Evolutionary conservation across 1,140 invertebrate species (phyloP).

Genomic region (Euglossa dilemma): DNA sequence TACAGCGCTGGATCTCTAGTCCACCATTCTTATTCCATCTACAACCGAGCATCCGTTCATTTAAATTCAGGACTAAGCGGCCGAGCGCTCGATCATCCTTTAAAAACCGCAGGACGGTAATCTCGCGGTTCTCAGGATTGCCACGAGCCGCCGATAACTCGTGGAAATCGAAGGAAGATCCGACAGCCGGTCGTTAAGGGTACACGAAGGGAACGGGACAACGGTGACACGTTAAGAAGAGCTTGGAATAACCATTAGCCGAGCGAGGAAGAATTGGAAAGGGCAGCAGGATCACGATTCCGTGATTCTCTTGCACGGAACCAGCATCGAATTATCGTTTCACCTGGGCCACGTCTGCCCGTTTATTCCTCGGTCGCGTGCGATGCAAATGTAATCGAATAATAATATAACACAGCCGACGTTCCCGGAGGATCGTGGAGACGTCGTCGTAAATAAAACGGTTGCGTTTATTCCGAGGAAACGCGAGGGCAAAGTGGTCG

Average conservation of each 20-base stretch:
- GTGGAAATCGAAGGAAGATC: neutral
- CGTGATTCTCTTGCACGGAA: neutral
- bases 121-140: neutral
- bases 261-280: neutral
- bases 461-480: neutral
- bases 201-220: neutral
- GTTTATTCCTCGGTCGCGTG: constrained; percentile 29
- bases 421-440: constrained; percentile 1
- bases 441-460: constrained; percentile 25
- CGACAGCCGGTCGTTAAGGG: no score
- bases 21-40: neutral
- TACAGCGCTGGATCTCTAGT: no score
- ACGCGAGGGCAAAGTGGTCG: neutral
- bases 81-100: neutral
- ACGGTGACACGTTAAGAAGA: neutral
- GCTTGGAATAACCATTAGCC: neutral
- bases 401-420: constrained; percentile 8
- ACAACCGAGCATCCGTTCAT: neutral
- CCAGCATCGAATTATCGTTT: neutral
- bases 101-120: neutral
- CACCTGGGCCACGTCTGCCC: constrained; percentile 6
- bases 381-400: constrained; percentile 44
- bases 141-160: neutral
- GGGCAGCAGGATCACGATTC: neutral
- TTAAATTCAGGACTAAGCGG: neutral